Conservation (phyloP, 2,888 invertebrate species). For the Hydroisotoma schaefferi region DNA sequence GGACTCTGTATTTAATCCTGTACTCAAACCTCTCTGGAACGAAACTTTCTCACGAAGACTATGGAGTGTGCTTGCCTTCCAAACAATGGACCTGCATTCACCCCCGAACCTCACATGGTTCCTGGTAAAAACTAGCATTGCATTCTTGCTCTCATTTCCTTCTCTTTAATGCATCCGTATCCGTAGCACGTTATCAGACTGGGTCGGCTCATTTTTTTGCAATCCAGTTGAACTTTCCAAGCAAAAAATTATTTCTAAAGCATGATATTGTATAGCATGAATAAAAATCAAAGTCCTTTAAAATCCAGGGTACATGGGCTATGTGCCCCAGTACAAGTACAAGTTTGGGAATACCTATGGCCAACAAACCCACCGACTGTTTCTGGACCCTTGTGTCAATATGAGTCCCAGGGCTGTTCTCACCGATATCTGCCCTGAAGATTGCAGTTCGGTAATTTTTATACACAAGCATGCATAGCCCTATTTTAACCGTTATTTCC, state of each 20-base stretch:
- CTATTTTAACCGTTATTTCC: neutral
- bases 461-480: neutral
- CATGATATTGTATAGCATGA: no score
- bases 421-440: constrained; percentile 41
- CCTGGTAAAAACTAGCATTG: constrained; percentile 17
- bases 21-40: no score
- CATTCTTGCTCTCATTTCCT: neutral
- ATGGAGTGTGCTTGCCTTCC: constrained; percentile 40
- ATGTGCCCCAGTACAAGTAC: constrained; percentile 41
- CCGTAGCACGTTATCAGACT: no score
- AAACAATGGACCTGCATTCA: constrained; percentile 40
- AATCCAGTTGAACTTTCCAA: no score
- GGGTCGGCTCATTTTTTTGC: no score
- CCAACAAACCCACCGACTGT: constrained; percentile 40
- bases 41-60: constrained; percentile 1
- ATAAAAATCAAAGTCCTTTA: no score
- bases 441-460: constrained; percentile 26
- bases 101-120: constrained; percentile 42
- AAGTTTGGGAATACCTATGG: constrained; percentile 44
- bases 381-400: constrained; percentile 43
- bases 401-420: constrained; percentile 45
- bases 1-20: no score
- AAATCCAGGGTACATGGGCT: constrained; percentile 37
- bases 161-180: no score
- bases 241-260: no score